Conservation (phyloP, 2,888 invertebrate genomes). For the Drosophila nr. medialis region DNA sequence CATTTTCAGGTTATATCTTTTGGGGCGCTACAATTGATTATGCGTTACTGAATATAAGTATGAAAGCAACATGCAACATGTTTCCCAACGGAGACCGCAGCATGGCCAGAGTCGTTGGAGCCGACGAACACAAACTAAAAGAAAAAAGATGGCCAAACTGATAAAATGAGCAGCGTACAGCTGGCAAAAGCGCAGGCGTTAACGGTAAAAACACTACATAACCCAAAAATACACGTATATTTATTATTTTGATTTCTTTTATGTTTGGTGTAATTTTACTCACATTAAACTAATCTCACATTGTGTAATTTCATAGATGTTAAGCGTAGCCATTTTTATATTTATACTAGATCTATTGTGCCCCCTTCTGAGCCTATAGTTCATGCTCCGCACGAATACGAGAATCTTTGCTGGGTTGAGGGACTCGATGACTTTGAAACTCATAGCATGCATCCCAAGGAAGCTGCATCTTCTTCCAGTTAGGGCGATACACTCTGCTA, state of each 20-base stretch:
- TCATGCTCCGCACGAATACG: too few relatives aligned
- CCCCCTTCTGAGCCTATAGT: neutral
- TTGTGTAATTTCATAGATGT: too few relatives aligned
- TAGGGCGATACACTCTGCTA: neutral
- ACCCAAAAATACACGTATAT: neutral
- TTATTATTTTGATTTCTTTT: neutral
- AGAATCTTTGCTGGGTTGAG: too few relatives aligned
- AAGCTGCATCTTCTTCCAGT: neutral
- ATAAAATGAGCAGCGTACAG: neutral
- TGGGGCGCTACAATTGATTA: neutral
- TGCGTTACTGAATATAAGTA: neutral
- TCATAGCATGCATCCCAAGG: too few relatives aligned
- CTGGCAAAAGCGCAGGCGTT: neutral
- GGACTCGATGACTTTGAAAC: too few relatives aligned
- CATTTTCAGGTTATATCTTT: neutral
- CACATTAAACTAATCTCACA: too few relatives aligned
- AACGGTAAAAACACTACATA: neutral
- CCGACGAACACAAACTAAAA: neutral
- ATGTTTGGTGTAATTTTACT: neutral
- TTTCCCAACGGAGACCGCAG: neutral
- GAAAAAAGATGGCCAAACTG: too few relatives aligned
- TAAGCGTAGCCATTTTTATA: too few relatives aligned
- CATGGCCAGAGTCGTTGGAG: neutral
- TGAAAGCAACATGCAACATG: neutral
- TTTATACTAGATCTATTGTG: neutral